Base-by-base conservation (phyloP, 2,888 invertebrate species). In the Coleophora flavipennella region DNA sequence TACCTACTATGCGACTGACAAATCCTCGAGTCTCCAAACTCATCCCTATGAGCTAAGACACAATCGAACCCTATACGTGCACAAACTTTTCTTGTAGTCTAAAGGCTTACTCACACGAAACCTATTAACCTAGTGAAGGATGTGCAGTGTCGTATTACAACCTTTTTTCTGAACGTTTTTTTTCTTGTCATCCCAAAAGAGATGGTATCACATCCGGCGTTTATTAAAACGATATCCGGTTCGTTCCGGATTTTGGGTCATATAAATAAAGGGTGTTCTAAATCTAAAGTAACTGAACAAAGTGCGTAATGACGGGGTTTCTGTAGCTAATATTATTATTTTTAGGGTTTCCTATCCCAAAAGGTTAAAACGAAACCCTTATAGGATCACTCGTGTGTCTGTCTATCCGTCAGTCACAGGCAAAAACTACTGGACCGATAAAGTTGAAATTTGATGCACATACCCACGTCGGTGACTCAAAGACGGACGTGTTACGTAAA, bases 151-250 rank as follows among this genome's bases (percentile, higher is more conserved):
- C 44, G 33, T 7, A 29, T 44, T 44, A 42, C 44, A 13, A 20
- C 39, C 34, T 32, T 39, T 34, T 38, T 11, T 35, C 14, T 35
- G 25, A n/a, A n/a, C 7, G 6, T 38, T 32, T 35, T 31, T 34
- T 28, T 29, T 36, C 7, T 32, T 28, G n/a, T 20, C 33, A 35
- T 39, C 34, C 26, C 13, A 28, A 50, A 20, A 51, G 52, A 9
- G 55, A 57, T 55, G 57, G 56, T 55, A 53, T 50, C 49, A 45
- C 46, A 44, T 50, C 57, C 56, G 61, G 62, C 59, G 52, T 46
- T 48, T 62, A 67, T 67, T 56, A 53, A 55, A 57, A 51, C 63
- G 55, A 68, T 68, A 58, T 70, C 68, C 69, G 64, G 59, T 51
- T 46, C 44, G 45, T 53, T 55, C 57, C 59, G 59, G 62, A 54